Evolutionary conservation across 2,113 vertebrate genomes (phyloP).

Genomic region (Sinocyclocheilus maitianheensis): DNA sequence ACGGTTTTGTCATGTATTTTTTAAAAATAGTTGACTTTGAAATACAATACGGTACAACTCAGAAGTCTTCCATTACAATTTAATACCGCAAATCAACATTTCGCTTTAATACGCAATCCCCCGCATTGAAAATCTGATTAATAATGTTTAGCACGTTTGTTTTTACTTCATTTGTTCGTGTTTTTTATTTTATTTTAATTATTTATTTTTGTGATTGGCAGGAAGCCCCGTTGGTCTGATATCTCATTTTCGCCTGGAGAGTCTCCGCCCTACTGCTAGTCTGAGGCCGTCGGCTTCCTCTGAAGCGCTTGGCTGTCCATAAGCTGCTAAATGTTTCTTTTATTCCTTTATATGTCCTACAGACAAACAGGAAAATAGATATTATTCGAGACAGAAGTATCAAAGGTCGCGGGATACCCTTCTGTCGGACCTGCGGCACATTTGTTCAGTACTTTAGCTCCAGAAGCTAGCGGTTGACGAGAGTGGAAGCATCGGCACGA

Average conservation of each 20-base stretch:
- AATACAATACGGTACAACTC: neutral
- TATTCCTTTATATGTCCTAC: slow-evolving; percentile 32
- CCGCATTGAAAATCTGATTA: neutral
- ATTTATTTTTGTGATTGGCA: neutral
- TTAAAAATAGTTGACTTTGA: neutral
- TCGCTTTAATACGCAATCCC: neutral
- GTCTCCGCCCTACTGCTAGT: slow-evolving; percentile 76
- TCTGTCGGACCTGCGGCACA: slow-evolving; percentile 40
- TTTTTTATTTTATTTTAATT: neutral
- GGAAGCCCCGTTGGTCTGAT: neutral
- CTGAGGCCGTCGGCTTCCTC: slow-evolving; percentile 81
- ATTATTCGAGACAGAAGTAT: slow-evolving; percentile 14
- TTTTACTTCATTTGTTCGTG: neutral
- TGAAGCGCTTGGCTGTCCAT: slow-evolving; percentile 81
- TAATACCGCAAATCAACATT: neutral
- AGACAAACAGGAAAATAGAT: slow-evolving; percentile 6
- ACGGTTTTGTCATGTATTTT: neutral
- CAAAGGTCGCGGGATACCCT: slow-evolving; percentile 27
- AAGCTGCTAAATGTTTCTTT: slow-evolving; percentile 75
- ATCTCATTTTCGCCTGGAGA: slow-evolving; percentile 79
- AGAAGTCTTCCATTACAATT: neutral
- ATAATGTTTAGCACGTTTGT: neutral
- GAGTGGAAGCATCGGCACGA: slow-evolving; percentile 39
- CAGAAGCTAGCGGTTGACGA: slow-evolving; percentile 50
- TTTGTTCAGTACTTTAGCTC: slow-evolving; percentile 43